Evolutionary conservation across 2,888 invertebrate species (phyloP).

Genomic region (Spodoptera exigua): DNA sequence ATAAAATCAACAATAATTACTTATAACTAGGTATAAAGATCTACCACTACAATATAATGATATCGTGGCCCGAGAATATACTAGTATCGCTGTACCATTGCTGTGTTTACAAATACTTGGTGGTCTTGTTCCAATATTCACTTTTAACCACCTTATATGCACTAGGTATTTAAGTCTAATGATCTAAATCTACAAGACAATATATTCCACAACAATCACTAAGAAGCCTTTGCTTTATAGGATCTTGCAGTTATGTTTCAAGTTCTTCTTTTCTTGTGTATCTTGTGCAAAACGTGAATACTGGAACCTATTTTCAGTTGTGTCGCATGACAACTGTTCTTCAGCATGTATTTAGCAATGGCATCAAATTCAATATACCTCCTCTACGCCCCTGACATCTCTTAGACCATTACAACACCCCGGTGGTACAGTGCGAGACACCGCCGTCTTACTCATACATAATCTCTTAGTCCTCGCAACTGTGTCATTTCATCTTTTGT

Average conservation of each 20-base stretch:
- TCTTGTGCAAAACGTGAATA: constrained; percentile 54
- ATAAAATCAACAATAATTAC: neutral
- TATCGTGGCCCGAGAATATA: constrained; percentile 77
- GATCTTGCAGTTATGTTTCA: neutral
- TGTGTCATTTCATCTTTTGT: constrained; percentile 84
- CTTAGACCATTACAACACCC: constrained; percentile 86
- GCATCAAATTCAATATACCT: constrained; percentile 73
- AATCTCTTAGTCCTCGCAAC: constrained; percentile 74
- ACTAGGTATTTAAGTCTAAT: neutral
- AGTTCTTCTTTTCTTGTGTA: neutral
- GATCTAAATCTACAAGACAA: neutral
- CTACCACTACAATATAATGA: constrained; percentile 68
- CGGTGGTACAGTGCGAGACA: constrained; percentile 84
- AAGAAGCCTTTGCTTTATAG: neutral
- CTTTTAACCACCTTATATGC: constrained; percentile 52
- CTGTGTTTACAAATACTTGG: constrained; percentile 65
- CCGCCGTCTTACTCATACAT: constrained; percentile 26
- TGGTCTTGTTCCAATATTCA: constrained; percentile 84
- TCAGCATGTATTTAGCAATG: constrained; percentile 52
- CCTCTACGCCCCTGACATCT: constrained; percentile 88
- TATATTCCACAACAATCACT: neutral
- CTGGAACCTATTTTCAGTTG: constrained; percentile 55
- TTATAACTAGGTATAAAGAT: constrained; percentile 49
- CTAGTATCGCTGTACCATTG: constrained; percentile 80
- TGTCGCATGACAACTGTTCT: constrained; percentile 25